Evolutionary conservation across 2,113 vertebrate species (phyloP), one percentile per base, ranked within the genome.

Genomic region (Carassius auratus): DNA sequence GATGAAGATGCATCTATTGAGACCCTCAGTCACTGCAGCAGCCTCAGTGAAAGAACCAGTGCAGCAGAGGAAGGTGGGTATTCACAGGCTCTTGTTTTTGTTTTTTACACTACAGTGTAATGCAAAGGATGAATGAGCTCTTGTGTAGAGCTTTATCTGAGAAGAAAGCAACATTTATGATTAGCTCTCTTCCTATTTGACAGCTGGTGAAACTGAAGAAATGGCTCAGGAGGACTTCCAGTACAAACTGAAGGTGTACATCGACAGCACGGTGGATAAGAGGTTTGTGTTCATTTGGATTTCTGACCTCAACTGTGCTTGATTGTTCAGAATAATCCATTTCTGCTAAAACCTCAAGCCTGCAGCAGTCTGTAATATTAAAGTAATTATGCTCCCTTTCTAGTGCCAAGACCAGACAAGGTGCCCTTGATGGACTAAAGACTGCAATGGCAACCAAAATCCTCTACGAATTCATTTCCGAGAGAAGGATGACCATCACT

Each of bases 1-100:
- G 98, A 99, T 88, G 98, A 99, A 94, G 98, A 99, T 81, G 96
- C 96, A 81, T 99, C 98, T 2, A 95, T 98, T 87, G 98, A 99
- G 94, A 99, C 97, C 62, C 97, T 99, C 96, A 99, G 98, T 92
- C 97, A 97, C 91, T 98, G 97, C 94, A 99, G 98, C 94, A 98
- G 97, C 89, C 97, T 96, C 91, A 99, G 98, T 81, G 98, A 99
- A 80, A 88, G 93, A 89, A 93, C 95, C 90, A 99, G 97, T 92
- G 95, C 96, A 83, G 96, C 94, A 23, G 98, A 99, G 69, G 98
- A 99, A 91, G 97, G 98, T 98, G 93, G 8, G 90, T 87, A 21
- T 81, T 10, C 61, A 1, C 38, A 17, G 9, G 1, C 0, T 42
- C 42, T 42, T 1, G 7, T 8, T 42, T 42, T 42, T 7, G 9